phyloP scores from a whole-genome alignment of 2,113 vertebrate species.

The Corydoras maculifer region DNA sequence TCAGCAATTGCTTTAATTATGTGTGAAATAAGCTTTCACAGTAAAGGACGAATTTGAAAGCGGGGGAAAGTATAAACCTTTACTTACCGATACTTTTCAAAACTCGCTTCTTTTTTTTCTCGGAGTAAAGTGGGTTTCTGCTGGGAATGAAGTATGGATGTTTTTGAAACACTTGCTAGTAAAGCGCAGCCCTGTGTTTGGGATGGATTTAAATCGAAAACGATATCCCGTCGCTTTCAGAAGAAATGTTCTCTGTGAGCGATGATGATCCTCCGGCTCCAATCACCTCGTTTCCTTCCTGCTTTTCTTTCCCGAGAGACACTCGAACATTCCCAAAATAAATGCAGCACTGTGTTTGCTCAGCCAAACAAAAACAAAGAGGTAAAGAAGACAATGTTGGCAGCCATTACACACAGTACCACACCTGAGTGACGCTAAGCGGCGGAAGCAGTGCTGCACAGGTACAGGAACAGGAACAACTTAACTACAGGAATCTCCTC shows the following conservation, averaged over 20 bases:
- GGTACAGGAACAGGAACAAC: neutral
- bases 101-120: too few species aligned
- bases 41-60: too few species aligned
- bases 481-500: too few species aligned
- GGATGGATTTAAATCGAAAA: too few species aligned
- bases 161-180: too few species aligned
- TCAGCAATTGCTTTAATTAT: too few species aligned
- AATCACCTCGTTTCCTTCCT: neutral
- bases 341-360: neutral
- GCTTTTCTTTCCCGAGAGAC: neutral
- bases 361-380: neutral
- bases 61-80: too few species aligned
- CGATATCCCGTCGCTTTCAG: neutral
- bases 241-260: neutral
- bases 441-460: slow-evolving; percentile 7
- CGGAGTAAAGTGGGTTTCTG: too few species aligned
- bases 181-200: too few species aligned
- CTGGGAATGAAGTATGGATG: too few species aligned
- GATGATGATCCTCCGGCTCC: neutral
- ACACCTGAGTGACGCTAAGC: slow-evolving; percentile 18
- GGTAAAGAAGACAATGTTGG: neutral
- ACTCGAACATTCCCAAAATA: neutral
- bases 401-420: neutral
- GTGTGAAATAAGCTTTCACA: too few species aligned
- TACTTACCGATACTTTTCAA: too few species aligned